These are phyloP conservation scores for Heliocidaris tuberculata DNA, from an alignment of 35 echinoderm and acorn worm genomes.

Conservation along the genomic window DNA sequence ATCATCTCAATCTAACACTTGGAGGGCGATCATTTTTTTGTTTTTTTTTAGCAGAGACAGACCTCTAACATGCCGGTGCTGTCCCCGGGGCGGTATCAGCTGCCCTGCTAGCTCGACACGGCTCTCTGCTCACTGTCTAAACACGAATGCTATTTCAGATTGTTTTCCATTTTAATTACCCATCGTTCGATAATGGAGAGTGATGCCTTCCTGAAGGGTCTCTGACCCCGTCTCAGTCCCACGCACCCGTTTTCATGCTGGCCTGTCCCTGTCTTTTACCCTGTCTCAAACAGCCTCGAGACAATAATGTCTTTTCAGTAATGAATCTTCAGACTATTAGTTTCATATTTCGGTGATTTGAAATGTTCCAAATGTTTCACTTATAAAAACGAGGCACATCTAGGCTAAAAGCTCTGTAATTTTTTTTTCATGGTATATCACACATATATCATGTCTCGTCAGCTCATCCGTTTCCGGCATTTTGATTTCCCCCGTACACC, in stretches of 20 bases:
- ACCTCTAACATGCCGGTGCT: neutral
- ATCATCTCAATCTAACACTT: neutral
- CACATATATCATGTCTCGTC: too few relatives aligned
- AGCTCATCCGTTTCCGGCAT: too few relatives aligned
- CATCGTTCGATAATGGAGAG: neutral
- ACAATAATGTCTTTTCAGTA: neutral
- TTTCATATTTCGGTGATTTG: neutral
- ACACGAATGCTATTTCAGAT: slow-evolving; percentile 10
- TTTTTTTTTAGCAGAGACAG: neutral
- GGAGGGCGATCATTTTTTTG: neutral
- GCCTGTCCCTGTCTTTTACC: neutral
- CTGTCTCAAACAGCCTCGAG: neutral
- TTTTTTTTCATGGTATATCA: neutral
- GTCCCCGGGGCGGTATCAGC: neutral
- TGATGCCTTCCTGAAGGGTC: neutral
- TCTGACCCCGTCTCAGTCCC: neutral
- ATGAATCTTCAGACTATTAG: neutral
- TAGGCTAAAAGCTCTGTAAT: neutral
- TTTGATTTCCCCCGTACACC: too few relatives aligned
- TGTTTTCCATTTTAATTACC: slow-evolving; percentile 18
- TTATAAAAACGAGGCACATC: neutral
- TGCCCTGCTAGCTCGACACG: neutral
- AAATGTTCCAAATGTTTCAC: neutral
- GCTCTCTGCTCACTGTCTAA: neutral
- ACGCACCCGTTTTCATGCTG: neutral